Percentiles rank a stretch among this genome's conserved stretches.
phyloP scores from a whole-genome alignment of 2,888 invertebrate genomes.

The Plusia festucae region DNA sequence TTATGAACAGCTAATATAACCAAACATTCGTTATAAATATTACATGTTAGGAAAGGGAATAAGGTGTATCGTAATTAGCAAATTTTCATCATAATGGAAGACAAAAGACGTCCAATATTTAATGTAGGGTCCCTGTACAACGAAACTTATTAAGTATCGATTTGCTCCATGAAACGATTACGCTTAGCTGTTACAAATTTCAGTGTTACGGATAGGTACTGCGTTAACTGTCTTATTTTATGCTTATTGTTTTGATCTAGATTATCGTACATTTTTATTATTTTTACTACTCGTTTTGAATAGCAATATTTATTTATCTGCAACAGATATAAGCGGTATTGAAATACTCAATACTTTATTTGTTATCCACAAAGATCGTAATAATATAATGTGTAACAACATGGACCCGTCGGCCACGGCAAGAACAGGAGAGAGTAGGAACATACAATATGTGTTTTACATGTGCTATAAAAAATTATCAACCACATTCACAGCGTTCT shows the following conservation, averaged over 20 bases:
- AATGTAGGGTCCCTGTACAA: constrained; percentile 7
- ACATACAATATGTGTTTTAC: too few species aligned
- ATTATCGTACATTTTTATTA: neutral
- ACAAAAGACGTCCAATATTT: constrained; percentile 18
- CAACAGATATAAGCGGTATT: too few species aligned
- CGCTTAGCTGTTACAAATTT: neutral
- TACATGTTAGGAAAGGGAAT: constrained; percentile 8
- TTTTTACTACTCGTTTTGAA: neutral
- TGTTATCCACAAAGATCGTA: too few species aligned
- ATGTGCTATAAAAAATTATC: too few species aligned
- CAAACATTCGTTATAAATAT: constrained; percentile 14
- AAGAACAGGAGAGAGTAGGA: too few species aligned
- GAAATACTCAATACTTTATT: too few species aligned
- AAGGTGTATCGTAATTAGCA: neutral
- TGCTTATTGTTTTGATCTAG: neutral
- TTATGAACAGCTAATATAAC: constrained; percentile 25
- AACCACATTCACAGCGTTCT: too few species aligned
- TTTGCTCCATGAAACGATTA: neutral
- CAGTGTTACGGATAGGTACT: neutral
- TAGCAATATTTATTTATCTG: neutral
- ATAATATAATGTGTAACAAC: too few species aligned
- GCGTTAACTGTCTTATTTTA: neutral
- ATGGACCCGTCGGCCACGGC: too few species aligned
- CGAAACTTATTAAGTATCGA: constrained; percentile 9
- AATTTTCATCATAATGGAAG: constrained; percentile 4